A percentile compares a stretch with the other conserved stretches of the same genome.
Conservation (phyloP, 2,888 invertebrate species). For the Ennomos fuscantarius region DNA sequence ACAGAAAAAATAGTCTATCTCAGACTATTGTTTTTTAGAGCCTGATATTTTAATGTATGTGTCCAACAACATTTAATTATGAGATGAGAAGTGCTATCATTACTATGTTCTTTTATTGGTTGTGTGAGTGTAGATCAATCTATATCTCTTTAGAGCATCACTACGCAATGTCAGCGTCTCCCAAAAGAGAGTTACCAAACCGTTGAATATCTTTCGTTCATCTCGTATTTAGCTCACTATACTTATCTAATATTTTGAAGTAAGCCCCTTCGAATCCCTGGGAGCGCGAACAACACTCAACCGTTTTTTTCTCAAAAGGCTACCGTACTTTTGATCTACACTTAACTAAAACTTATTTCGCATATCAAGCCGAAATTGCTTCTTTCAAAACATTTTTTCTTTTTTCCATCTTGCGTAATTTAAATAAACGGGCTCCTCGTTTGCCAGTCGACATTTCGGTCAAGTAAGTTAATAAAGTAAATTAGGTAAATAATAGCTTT, state of each 20-base stretch:
- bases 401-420: constrained; percentile 45
- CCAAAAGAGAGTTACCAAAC: constrained; percentile 3
- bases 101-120: too few relatives aligned
- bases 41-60: too few relatives aligned
- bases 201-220: constrained; percentile 10
- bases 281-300: constrained; percentile 19
- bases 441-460: constrained; percentile 39
- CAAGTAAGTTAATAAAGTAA: constrained; percentile 50
- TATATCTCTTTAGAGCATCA: background rate
- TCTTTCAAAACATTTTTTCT: constrained; percentile 38
- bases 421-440: constrained; percentile 48
- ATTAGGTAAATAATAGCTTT: constrained; percentile 41
- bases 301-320: constrained; percentile 22
- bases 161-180: background rate
- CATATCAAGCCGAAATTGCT: constrained; percentile 42
- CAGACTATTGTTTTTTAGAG: too few relatives aligned
- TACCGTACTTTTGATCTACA: constrained; percentile 22
- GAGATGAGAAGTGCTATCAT: too few relatives aligned
- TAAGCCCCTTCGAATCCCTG: constrained; percentile 27
- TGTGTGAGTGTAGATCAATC: too few relatives aligned
- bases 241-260: constrained; percentile 35
- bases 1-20: too few relatives aligned
- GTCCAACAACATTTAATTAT: too few relatives aligned
- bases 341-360: constrained; percentile 28
- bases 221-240: constrained; percentile 16